A percentile compares a stretch with the other conserved stretches of the same genome.
phyloP scores from a whole-genome alignment of 2,888 invertebrate genomes.

The Drosophila histrio region DNA sequence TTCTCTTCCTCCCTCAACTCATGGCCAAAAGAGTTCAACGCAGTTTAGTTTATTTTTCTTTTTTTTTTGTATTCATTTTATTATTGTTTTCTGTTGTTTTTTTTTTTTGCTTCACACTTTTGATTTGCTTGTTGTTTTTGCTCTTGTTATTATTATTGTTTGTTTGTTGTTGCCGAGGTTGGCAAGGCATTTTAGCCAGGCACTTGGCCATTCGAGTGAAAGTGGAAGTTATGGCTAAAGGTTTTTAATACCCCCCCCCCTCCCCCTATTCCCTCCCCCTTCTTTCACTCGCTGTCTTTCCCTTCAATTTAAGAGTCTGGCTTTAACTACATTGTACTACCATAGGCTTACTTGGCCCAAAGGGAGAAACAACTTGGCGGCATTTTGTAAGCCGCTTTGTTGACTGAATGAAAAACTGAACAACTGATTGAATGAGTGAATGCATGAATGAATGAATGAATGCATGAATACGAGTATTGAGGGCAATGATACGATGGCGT shows the following conservation, averaged over 20 bases:
- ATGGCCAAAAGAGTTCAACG: slow-evolving; percentile 43
- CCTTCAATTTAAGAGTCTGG: slow-evolving; percentile 50
- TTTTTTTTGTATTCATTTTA: slow-evolving; percentile 24
- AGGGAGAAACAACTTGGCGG: slow-evolving; percentile 43
- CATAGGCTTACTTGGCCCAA: slow-evolving; percentile 7
- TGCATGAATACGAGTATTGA: slow-evolving; percentile 51
- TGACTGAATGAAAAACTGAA: slow-evolving; percentile 27
- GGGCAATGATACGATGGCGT: slow-evolving; percentile 52
- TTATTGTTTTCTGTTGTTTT: slow-evolving; percentile 27
- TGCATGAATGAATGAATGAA: slow-evolving; percentile 21
- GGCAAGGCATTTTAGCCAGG: slow-evolving; percentile 45
- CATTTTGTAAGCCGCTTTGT: slow-evolving; percentile 58
- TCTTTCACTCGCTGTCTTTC: not conserved
- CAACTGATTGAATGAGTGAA: slow-evolving; percentile 37
- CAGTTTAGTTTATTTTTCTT: slow-evolving; percentile 51
- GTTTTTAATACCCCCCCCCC: slow-evolving; percentile 45
- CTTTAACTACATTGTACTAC: slow-evolving; percentile 35
- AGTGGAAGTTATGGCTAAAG: slow-evolving; percentile 63
- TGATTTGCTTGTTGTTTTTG: slow-evolving; percentile 52
- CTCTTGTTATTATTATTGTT: slow-evolving; percentile 49
- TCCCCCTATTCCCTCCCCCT: not conserved
- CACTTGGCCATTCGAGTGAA: slow-evolving; percentile 67
- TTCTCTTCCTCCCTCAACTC: not conserved
- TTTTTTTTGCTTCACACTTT: slow-evolving; percentile 50
- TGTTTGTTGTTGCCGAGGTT: slow-evolving; percentile 19